Evolutionary conservation across 2,113 vertebrate species (phyloP).

Genomic region (Corynorhinus townsendii): DNA sequence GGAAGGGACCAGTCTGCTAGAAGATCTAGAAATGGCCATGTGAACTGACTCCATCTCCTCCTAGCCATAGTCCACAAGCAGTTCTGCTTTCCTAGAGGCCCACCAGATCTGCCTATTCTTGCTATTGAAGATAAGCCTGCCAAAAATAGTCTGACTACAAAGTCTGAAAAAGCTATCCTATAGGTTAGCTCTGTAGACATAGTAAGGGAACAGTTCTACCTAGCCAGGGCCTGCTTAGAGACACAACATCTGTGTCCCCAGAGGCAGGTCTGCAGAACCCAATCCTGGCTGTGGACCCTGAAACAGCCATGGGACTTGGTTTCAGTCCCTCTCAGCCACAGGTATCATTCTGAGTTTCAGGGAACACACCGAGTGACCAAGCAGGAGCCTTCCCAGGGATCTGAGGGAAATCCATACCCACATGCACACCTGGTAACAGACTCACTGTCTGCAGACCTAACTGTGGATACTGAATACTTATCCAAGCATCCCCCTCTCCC

Average conservation of each 20-base stretch:
- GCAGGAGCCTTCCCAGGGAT: not conserved
- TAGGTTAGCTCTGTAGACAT: not conserved
- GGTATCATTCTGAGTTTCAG: not conserved
- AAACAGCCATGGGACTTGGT: not conserved
- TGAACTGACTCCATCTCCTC: not conserved
- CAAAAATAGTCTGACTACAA: not conserved
- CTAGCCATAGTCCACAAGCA: not conserved
- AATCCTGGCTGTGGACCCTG: not conserved
- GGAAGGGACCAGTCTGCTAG: not conserved
- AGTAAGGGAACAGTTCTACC: not conserved
- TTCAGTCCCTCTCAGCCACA: not conserved
- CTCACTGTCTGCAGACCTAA: not conserved
- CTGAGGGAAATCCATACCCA: not conserved
- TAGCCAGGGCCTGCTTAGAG: not conserved
- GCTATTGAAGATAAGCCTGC: not conserved
- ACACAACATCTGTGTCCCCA: not conserved
- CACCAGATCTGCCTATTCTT: not conserved
- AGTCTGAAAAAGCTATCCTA: not conserved
- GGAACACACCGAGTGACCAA: not conserved
- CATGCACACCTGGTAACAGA: not conserved
- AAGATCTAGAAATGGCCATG: not conserved
- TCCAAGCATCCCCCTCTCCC: not conserved
- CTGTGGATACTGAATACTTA: not conserved
- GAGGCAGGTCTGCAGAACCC: not conserved
- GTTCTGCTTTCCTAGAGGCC: not conserved